Evolutionary conservation across 1,140 invertebrate genomes (phyloP).

Genomic region (Prorops nasuta): DNA sequence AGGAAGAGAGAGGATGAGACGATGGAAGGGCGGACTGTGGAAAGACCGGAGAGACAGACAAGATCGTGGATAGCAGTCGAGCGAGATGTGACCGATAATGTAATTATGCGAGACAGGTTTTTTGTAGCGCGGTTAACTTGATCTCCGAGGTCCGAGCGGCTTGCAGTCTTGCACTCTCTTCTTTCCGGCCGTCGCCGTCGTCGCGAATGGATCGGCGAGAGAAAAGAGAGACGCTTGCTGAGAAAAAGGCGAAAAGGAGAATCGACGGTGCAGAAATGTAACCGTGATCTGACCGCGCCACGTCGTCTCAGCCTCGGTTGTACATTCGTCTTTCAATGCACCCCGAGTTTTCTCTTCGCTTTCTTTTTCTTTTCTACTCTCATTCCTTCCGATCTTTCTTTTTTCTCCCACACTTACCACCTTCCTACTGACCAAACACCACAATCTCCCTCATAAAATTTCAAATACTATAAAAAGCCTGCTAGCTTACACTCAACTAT

Average conservation of each 20-base stretch:
- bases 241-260: constrained; percentile 12
- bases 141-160: constrained; percentile 15
- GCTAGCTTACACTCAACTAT: too few species aligned
- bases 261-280: constrained; percentile 20
- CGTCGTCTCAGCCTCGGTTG: too few species aligned
- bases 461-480: too few species aligned
- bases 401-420: too few species aligned
- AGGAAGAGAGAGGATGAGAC: too few species aligned
- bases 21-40: too few species aligned
- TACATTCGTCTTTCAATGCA: too few species aligned
- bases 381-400: too few species aligned
- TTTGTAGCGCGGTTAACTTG: constrained; percentile 30
- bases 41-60: too few species aligned
- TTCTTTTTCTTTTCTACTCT: too few species aligned
- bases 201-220: not conserved
- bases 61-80: constrained; percentile 39
- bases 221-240: not conserved
- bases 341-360: constrained; percentile 4
- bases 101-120: constrained; percentile 48
- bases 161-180: constrained; percentile 1
- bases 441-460: too few species aligned
- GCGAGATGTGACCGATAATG: constrained; percentile 46
- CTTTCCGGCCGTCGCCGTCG: constrained; percentile 8
- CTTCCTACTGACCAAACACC: too few species aligned
- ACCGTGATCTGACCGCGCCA: not conserved